A percentile compares a stretch with the other conserved stretches of the same genome.
Evolutionary conservation across 1,140 invertebrate genomes (phyloP).

Genomic region (Sarcophaga bullata): DNA sequence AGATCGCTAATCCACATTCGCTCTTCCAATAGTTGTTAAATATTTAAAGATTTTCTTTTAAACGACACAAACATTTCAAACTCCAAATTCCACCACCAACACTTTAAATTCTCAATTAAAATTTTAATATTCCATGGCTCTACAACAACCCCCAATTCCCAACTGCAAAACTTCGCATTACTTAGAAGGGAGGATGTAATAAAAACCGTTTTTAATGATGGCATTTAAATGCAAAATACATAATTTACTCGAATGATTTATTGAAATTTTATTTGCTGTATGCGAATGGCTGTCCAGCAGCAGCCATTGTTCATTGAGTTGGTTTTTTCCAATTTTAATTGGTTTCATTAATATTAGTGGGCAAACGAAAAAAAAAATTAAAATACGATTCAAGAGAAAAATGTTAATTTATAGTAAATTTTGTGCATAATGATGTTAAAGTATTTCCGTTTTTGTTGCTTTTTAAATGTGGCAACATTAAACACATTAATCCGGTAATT

Average conservation of each 20-base stretch:
- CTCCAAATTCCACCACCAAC: too few species aligned
- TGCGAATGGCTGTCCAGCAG: neutral
- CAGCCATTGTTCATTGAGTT: too few species aligned
- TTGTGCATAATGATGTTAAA: neutral
- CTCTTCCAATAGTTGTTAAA: too few species aligned
- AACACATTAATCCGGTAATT: neutral
- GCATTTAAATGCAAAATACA: slow-evolving; percentile 26
- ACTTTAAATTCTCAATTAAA: too few species aligned
- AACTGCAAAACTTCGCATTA: too few species aligned
- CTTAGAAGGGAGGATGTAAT: too few species aligned
- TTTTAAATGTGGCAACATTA: slow-evolving; percentile 8
- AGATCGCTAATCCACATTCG: too few species aligned
- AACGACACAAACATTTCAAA: too few species aligned
- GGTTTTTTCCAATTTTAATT: neutral
- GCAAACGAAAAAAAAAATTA: neutral
- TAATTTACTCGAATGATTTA: slow-evolving; percentile 10
- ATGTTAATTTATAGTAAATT: neutral
- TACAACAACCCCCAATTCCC: too few species aligned
- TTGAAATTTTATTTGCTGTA: slow-evolving; percentile 5
- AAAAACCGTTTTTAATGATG: neutral
- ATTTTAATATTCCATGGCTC: too few species aligned
- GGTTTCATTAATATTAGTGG: neutral
- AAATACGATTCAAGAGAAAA: neutral
- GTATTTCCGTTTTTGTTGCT: neutral
- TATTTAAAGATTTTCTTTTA: too few species aligned